A percentile compares a stretch with the other conserved stretches of the same genome.
phyloP scores from a whole-genome alignment of 2,113 vertebrate species.

The Cheirogaleus medius region DNA sequence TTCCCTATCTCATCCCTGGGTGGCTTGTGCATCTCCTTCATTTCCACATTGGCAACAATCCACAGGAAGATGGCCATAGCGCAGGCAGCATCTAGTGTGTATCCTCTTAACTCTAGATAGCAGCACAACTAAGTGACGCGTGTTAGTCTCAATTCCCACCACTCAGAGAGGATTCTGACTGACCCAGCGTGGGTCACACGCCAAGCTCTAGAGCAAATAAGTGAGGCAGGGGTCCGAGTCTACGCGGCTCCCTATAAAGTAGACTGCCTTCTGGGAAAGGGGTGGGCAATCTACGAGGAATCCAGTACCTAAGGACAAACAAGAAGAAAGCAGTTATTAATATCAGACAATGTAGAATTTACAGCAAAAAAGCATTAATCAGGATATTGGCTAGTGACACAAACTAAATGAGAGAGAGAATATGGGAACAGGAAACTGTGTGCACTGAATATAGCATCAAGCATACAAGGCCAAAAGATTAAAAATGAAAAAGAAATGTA shows the following conservation, averaged over 20 bases:
- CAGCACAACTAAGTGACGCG: background rate
- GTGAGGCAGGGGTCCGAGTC: background rate
- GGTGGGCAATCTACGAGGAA: background rate
- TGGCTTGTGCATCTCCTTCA: background rate
- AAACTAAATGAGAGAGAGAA: background rate
- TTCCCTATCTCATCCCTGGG: background rate
- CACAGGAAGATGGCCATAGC: background rate
- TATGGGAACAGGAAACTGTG: background rate
- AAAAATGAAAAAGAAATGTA: slow-evolving; percentile 16
- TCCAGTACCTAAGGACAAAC: background rate
- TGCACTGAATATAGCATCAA: background rate
- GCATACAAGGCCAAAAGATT: background rate
- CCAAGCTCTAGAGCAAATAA: background rate
- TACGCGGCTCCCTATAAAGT: background rate
- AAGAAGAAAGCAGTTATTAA: background rate
- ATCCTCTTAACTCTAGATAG: background rate
- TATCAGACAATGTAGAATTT: slow-evolving; percentile 5
- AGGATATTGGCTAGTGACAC: background rate
- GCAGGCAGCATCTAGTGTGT: background rate
- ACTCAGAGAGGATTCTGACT: background rate
- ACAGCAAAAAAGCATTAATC: background rate
- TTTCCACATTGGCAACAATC: background rate
- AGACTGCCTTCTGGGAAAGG: background rate
- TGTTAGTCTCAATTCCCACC: background rate
- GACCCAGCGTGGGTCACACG: background rate